Base-by-base conservation (phyloP, 2,888 invertebrate genomes). In the Rugalucina vietnamica region DNA sequence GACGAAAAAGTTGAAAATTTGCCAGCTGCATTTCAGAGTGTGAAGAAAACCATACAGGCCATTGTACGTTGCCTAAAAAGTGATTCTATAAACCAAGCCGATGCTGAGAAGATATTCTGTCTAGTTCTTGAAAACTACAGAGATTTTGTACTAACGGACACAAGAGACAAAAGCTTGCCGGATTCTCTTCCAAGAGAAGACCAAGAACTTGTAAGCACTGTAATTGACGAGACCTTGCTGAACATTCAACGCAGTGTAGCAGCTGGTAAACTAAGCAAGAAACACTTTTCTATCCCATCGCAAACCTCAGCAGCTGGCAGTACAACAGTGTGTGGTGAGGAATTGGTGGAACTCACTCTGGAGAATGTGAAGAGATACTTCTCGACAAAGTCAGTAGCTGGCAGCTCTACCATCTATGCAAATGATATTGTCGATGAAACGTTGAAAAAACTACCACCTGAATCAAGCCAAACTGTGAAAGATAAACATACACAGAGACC, bases 41-140 rank as follows among this genome's bases (percentile, higher is more conserved):
- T 80, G 32, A 70, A 77, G 57, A 78, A 80, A 24, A 82, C 86
- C 5, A 69, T 88, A n/a, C 50, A 70, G 14, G 77, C 78, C 24
- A 86, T 90, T 12, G 34, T 88, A 12, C n/a, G 81, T 0, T 82
- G 81, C 37, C 79, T 90, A 1, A 81, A 75, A 57, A 76, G 77
- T 34, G 90, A 90, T 50, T 75, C 72, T 12, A 76, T 91, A 0
- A 43, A 65, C 14, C 69, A 79, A 43, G 49, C 65, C 1, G 89
- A 89, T 37, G 85, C 88, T 4, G 85, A 89, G 49, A 71, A 78
- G 65, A 84, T 91, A n/a, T 91, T 91, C 60, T 83, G 84, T 57
- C 43, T 84, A 0, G 87, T 91, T 57, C 72, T 91, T 32, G 84
- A 90, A 73, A 82, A 84, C 27, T 90, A 89, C 81, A 80, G 74